phyloP scores from a whole-genome alignment of 2,888 invertebrate species.

The Athalia cordata region DNA sequence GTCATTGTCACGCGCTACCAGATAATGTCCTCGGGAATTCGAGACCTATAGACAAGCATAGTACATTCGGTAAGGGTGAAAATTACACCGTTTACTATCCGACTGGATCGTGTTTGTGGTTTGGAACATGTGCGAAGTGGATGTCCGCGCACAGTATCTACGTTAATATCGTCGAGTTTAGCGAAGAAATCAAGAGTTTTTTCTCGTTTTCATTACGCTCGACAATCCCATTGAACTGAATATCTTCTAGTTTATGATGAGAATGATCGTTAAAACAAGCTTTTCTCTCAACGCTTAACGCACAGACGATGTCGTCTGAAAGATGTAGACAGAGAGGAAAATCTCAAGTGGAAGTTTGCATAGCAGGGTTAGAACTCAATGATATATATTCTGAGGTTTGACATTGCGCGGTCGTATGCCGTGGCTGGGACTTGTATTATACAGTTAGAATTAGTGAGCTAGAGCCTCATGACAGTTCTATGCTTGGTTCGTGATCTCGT shows the following conservation, averaged over 20 bases:
- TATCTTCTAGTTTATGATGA: too few species aligned
- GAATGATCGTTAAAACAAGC: too few species aligned
- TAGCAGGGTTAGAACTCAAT: conserved; percentile 21
- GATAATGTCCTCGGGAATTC: neutral
- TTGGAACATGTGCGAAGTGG: too few species aligned
- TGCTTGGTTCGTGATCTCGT: conserved; percentile 41
- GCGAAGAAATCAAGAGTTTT: too few species aligned
- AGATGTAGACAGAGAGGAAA: neutral
- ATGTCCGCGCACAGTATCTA: too few species aligned
- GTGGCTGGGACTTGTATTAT: conserved; percentile 41
- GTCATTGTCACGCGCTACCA: neutral
- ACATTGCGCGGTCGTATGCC: conserved; percentile 25
- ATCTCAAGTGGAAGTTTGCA: neutral
- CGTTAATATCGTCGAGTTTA: too few species aligned
- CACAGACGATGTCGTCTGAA: too few species aligned
- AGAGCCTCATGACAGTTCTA: conserved; percentile 37
- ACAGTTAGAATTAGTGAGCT: conserved; percentile 43
- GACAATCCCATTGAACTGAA: too few species aligned
- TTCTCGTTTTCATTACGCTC: too few species aligned
- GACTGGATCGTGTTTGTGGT: neutral
- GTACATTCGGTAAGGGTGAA: neutral
- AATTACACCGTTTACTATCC: neutral
- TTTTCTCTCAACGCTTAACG: too few species aligned
- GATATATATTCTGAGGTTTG: conserved; percentile 26
- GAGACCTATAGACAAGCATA: neutral